Evolutionary conservation across 2,113 vertebrate species (phyloP), one percentile per base, ranked within the genome.

Genomic region (Dasyurus viverrinus): DNA sequence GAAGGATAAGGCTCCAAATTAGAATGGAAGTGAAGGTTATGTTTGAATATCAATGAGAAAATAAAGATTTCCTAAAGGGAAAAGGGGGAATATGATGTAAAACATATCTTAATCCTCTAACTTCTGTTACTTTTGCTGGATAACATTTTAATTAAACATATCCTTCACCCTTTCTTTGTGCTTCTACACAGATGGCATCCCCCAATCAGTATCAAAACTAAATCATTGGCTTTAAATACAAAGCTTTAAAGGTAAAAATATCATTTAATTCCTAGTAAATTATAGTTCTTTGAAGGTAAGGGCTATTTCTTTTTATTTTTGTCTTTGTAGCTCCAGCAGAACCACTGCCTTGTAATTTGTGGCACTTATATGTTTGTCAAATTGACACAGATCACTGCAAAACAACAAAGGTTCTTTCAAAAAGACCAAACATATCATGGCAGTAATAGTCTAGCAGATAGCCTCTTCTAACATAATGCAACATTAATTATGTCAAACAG

Each of bases 361-460:
- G n/a, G 14, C 12, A 76, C 4, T 76, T 42, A 84, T 7, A 9
- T 84, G 36, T 42, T 84, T 84, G 68, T 84, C n/a, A 42, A 22
- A 84, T 84, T 42, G 19, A 84, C 16, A 42, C n/a, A 42, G 19
- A 93, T 90, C 25, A 52, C 14, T 48, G 89, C 24, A 92, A 97
- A 95, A 92, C 55, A 89, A 93, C 26, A 92, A 96, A 91, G 90
- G 90, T 91, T 12, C 11, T 92, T 97, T 97, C 53, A 89, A 30
- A 96, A 95, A 96, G 25, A 26, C 93, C 30, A 89, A 19, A 16
- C 46, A 27, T 42, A 68, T 93, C 26, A 8, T 36, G 94, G 92
- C 93, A 89, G 89, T 90, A 90, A 93, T 94, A 11, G 55, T 89
- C 90, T 54, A 95, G 42, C 68, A 97, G 92, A 55, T 11, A 30